phyloP scores from a whole-genome alignment of 2,888 invertebrate species.

The Hirtodrosophila confusa region DNA sequence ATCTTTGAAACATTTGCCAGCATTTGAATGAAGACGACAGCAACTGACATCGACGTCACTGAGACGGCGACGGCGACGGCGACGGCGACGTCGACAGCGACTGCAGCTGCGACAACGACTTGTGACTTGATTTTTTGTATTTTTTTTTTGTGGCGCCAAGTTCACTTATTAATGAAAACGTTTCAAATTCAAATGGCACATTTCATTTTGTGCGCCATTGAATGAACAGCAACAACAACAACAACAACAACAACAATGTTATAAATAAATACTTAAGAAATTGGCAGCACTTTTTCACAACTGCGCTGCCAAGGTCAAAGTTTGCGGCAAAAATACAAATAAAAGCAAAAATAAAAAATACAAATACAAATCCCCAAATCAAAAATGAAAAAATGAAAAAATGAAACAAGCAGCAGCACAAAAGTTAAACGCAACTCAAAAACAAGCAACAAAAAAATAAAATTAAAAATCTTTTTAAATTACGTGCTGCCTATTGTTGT shows the following conservation, averaged over 20 bases:
- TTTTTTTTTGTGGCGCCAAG: slow-evolving; percentile 38
- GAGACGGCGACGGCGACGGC: not conserved
- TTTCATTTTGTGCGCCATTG: slow-evolving; percentile 58
- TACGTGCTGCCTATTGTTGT: slow-evolving; percentile 49
- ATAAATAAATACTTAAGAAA: slow-evolving; percentile 37
- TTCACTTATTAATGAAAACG: slow-evolving; percentile 74
- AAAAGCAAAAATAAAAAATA: not conserved
- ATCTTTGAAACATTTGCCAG: slow-evolving; percentile 7
- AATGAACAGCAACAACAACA: slow-evolving; percentile 48
- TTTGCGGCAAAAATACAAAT: slow-evolving; percentile 40
- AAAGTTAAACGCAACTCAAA: slow-evolving; percentile 65
- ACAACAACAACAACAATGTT: slow-evolving; percentile 23
- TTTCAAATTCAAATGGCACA: slow-evolving; percentile 71
- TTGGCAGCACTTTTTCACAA: slow-evolving; percentile 58
- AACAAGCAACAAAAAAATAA: slow-evolving; percentile 67
- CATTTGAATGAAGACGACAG: slow-evolving; percentile 65
- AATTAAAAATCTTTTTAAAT: slow-evolving; percentile 58
- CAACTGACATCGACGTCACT: slow-evolving; percentile 24
- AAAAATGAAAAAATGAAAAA: too few species aligned
- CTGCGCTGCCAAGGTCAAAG: slow-evolving; percentile 68
- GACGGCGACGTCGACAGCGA: slow-evolving; percentile 1
- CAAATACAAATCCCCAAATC: too few species aligned
- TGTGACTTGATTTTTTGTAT: slow-evolving; percentile 39
- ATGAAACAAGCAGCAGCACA: slow-evolving; percentile 6
- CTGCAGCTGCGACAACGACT: slow-evolving; percentile 23